These are phyloP conservation scores for Oreortyx pictus DNA, from an alignment of 2,797 vertebrate species.

Conservation along the genomic window DNA sequence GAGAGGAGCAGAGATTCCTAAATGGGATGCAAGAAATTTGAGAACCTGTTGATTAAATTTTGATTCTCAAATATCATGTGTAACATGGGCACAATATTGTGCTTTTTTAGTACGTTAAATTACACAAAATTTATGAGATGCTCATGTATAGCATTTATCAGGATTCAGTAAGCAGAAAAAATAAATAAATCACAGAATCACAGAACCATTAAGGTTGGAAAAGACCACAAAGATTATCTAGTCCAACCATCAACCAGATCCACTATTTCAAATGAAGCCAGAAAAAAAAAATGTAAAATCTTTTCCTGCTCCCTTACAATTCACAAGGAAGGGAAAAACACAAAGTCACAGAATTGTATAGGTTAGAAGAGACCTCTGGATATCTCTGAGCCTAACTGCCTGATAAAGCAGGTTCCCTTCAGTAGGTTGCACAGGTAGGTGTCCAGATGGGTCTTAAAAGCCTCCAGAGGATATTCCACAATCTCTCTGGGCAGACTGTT, in stretches of 20 bases:
- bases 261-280: too few relatives aligned
- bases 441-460: too few relatives aligned
- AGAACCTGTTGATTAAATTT: neutral
- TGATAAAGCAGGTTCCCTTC: too few relatives aligned
- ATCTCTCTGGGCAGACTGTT: too few relatives aligned
- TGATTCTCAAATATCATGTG: neutral
- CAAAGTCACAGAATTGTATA: too few relatives aligned
- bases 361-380: too few relatives aligned
- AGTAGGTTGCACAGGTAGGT: too few relatives aligned
- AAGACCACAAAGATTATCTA: too few relatives aligned
- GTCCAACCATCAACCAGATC: too few relatives aligned
- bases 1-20: neutral
- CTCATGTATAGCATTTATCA: neutral
- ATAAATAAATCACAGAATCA: neutral
- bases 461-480: too few relatives aligned
- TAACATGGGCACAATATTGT: neutral
- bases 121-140: neutral
- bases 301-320: neutral
- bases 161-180: neutral
- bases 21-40: neutral
- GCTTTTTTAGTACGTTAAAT: neutral
- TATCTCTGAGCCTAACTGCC: too few relatives aligned
- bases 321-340: neutral
- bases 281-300: neutral
- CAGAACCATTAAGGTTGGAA: too few relatives aligned